These are phyloP conservation scores for Drosophila pallidifrons DNA, from an alignment of 1,140 invertebrate genomes.

Conservation along the genomic window DNA sequence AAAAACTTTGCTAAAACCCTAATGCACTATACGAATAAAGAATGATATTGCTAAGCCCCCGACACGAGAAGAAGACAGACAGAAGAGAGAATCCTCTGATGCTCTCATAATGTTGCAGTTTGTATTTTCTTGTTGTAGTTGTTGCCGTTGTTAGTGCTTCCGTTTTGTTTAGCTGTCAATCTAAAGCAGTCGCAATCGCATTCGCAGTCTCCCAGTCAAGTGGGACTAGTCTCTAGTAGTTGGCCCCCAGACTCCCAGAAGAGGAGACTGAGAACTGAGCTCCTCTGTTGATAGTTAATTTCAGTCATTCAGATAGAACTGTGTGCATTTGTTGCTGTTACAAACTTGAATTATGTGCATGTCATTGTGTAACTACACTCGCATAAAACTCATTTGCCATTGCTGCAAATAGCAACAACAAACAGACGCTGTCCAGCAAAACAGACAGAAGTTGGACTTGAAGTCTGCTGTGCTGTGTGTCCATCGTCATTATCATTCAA, in stretches of 20 bases:
- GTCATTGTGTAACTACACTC: constrained; percentile 80
- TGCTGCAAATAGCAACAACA: constrained; percentile 1
- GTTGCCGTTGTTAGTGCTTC: constrained; percentile 23
- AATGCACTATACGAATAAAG: constrained; percentile 56
- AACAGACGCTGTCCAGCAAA: constrained; percentile 18
- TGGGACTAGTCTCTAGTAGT: constrained; percentile 27
- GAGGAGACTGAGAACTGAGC: neutral
- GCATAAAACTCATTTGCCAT: constrained; percentile 80
- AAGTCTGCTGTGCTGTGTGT: constrained; percentile 12
- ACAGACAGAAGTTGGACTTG: neutral
- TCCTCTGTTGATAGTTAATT: constrained; percentile 71
- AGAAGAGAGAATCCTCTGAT: constrained; percentile 29
- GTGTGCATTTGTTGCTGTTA: constrained; percentile 73
- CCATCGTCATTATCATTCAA: constrained; percentile 75
- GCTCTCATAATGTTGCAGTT: constrained; percentile 2
- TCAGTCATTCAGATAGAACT: constrained; percentile 69
- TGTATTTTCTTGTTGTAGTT: constrained; percentile 10
- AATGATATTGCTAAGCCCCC: constrained; percentile 54
- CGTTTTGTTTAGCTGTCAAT: constrained; percentile 53
- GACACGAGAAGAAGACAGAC: neutral
- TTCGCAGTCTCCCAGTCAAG: constrained; percentile 36
- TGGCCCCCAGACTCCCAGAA: neutral
- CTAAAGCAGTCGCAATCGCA: constrained; percentile 40
- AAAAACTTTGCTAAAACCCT: constrained; percentile 52
- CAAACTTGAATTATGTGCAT: constrained; percentile 81